phyloP scores from a whole-genome alignment of 1,140 invertebrate genomes.

The Meteorus sp. region DNA sequence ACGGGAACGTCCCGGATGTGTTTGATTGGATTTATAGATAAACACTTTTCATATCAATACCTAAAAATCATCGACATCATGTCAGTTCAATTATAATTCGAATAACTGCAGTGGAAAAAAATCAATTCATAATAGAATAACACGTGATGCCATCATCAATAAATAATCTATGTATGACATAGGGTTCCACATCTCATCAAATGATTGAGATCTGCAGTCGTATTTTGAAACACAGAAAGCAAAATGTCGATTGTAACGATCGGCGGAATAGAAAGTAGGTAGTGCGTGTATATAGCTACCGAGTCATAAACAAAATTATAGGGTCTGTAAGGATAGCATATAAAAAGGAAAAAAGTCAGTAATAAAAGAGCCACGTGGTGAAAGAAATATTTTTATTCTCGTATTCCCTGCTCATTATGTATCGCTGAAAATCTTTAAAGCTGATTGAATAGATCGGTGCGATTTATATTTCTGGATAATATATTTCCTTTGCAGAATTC shows the following conservation, averaged over 20 bases:
- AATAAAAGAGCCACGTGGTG: no score
- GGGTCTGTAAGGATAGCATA: background rate
- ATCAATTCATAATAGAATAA: no score
- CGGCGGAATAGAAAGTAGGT: constrained; percentile 20
- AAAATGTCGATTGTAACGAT: constrained; percentile 13
- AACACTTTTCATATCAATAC: background rate
- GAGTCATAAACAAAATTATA: background rate
- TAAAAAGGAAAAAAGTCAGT: background rate
- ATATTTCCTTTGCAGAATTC: constrained; percentile 6
- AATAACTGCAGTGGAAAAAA: background rate
- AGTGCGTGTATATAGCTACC: no score
- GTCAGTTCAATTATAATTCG: background rate
- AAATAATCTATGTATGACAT: background rate
- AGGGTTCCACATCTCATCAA: constrained; percentile 4
- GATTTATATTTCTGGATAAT: background rate
- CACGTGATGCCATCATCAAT: no score
- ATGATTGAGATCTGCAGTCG: background rate
- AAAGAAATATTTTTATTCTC: background rate
- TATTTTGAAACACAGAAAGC: no score
- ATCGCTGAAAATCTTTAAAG: background rate
- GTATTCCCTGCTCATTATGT: no score
- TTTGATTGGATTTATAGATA: constrained; percentile 1
- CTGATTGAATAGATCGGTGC: background rate
- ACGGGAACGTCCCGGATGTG: constrained; percentile 1
- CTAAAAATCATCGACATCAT: background rate